Percentiles rank a stretch among this genome's conserved stretches.
Evolutionary conservation across 2,888 invertebrate genomes (phyloP).

Genomic region (Belgica antarctica): DNA sequence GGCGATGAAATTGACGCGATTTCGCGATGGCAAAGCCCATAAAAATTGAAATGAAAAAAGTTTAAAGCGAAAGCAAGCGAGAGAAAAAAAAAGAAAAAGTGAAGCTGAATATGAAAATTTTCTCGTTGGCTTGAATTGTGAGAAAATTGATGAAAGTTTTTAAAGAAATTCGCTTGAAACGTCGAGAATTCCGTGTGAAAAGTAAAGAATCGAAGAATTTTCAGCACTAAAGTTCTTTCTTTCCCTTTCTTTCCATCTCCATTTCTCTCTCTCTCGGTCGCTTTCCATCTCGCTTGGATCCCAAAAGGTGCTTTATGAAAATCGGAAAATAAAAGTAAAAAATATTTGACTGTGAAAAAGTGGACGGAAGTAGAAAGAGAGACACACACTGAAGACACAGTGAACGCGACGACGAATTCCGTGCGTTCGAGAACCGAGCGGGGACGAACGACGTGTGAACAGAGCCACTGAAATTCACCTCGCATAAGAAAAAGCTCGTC

Average conservation of each 20-base stretch:
- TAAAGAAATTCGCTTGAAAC: not conserved
- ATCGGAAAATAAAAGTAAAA: not conserved
- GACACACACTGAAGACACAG: too few species aligned
- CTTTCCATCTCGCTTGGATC: not conserved
- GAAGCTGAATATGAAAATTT: not conserved
- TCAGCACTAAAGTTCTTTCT: too few species aligned
- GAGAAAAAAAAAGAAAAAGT: not conserved
- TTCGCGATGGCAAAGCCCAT: not conserved
- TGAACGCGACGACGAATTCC: too few species aligned
- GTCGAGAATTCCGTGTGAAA: not conserved
- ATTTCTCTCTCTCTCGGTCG: not conserved
- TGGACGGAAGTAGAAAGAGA: slow-evolving; percentile 19
- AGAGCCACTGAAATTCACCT: too few species aligned
- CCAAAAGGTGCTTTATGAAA: slow-evolving; percentile 5
- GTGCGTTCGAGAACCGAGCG: too few species aligned
- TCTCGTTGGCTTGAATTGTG: not conserved
- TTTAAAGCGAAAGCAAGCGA: not conserved
- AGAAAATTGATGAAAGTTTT: not conserved
- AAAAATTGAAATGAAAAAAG: slow-evolving; percentile 41
- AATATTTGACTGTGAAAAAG: slow-evolving; percentile 16
- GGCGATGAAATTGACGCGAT: not conserved
- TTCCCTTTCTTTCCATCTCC: slow-evolving; percentile 1
- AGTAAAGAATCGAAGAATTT: not conserved
- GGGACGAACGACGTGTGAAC: too few species aligned
- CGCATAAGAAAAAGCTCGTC: too few species aligned